These are phyloP conservation scores for Myiagra hebetior DNA, from an alignment of 2,113 vertebrate species.

Conservation along the genomic window DNA sequence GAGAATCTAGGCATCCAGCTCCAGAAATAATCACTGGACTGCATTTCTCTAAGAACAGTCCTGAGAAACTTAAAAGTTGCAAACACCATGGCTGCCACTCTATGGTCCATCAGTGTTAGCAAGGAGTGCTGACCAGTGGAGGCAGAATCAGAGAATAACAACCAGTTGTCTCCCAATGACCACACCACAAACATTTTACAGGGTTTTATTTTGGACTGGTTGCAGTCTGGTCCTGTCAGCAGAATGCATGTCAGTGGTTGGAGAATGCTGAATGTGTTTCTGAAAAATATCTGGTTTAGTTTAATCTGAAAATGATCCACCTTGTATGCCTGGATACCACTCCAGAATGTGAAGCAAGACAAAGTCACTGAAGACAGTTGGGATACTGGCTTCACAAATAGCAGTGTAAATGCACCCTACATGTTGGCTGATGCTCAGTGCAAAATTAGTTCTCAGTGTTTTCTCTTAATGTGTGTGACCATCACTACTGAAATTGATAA, in stretches of 20 bases:
- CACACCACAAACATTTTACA: neutral
- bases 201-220: neutral
- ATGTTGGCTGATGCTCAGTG: neutral
- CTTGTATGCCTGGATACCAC: neutral
- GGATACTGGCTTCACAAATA: neutral
- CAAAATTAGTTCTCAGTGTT: neutral
- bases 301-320: neutral
- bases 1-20: neutral
- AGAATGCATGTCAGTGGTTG: neutral
- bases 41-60: neutral
- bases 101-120: neutral
- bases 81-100: neutral
- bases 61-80: neutral
- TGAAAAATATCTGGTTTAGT: neutral
- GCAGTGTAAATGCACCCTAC: neutral
- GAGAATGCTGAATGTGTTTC: neutral
- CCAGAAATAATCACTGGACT: neutral
- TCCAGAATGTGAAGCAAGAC: neutral
- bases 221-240: neutral
- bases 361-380: neutral
- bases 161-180: fast-evolving
- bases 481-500: neutral
- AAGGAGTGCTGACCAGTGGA: neutral
- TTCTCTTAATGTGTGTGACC: neutral
- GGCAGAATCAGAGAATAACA: neutral